A percentile compares a stretch with the other conserved stretches of the same genome.
These are phyloP conservation scores for Microctenopoma lineatum DNA, from an alignment of 2,797 vertebrate species.

Conservation along the genomic window DNA sequence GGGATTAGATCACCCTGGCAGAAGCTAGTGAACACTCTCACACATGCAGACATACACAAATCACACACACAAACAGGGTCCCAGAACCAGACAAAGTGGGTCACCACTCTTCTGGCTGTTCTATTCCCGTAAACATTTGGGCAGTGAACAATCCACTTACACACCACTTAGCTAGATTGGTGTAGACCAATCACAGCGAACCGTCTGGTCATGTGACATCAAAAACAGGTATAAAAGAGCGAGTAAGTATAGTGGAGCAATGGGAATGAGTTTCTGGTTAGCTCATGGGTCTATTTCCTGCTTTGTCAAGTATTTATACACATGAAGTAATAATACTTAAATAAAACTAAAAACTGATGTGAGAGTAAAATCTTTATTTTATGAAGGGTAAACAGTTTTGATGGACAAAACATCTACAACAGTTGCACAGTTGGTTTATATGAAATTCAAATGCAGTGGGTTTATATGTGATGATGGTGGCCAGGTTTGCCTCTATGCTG, in stretches of 20 bases:
- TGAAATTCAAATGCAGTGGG: slow-evolving; percentile 39
- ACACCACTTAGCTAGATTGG: slow-evolving; percentile 55
- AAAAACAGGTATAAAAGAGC: slow-evolving; percentile 73
- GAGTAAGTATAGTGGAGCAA: slow-evolving; percentile 38
- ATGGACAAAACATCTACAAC: slow-evolving; percentile 47
- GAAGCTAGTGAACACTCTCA: slow-evolving; percentile 56
- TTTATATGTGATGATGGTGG: slow-evolving; percentile 32
- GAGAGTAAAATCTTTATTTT: slow-evolving; percentile 75
- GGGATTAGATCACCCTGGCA: slow-evolving; percentile 75
- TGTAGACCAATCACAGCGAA: slow-evolving; percentile 62
- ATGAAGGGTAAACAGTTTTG: slow-evolving; percentile 59
- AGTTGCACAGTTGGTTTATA: slow-evolving; percentile 46
- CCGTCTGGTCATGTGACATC: slow-evolving; percentile 74
- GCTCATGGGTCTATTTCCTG: not conserved
- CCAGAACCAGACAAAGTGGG: slow-evolving; percentile 73
- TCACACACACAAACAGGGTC: slow-evolving; percentile 13
- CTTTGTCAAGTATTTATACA: slow-evolving; percentile 18
- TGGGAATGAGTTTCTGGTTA: slow-evolving; percentile 17
- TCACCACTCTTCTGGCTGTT: slow-evolving; percentile 68
- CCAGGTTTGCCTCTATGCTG: slow-evolving; percentile 60
- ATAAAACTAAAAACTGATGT: slow-evolving; percentile 65
- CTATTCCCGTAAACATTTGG: slow-evolving; percentile 49
- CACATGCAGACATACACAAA: slow-evolving; percentile 35
- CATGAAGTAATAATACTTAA: slow-evolving; percentile 37
- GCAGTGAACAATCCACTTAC: slow-evolving; percentile 66